Evolutionary conservation across 1,140 invertebrate species (phyloP), one percentile per base, ranked within the genome.

Genomic region (Glomeris maerens): DNA sequence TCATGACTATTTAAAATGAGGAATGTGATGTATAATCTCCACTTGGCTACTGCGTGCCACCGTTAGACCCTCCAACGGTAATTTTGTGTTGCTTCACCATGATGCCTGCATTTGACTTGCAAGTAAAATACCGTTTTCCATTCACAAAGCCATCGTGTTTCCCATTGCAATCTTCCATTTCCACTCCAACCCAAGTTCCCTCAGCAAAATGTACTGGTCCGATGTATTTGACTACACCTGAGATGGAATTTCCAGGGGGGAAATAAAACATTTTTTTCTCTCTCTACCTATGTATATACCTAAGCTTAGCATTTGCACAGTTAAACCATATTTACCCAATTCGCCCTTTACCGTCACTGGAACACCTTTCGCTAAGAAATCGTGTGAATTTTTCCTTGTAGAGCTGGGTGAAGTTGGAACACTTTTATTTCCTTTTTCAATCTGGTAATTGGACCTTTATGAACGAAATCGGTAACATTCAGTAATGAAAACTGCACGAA

Each of bases 61-160:
- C 74, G 60, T 72, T 76, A 48, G 75, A 73, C 10, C 74, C 74
- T 4, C 71, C 60, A 3, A 74, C 68, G n/a, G 69, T 69, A 7
- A 76, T 70, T 57, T 67, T 66, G 52, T 63, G 66, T 31, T 72
- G 73, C 52, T 66, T 52, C 1, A 75, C 72, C 29, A 75, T 53
- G 21, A 74, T 55, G 26, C 72, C 73, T 60, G 72, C 67, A 46
- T 66, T 60, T n/a, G 65, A 60, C 49, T 62, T 64, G 57, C 72
- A 73, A 2, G 55, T 62, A 57, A 75, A 76, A 58, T 74, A 75
- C 17, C 68, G 59, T 41, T 63, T 64, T 2, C 68, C 70, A 26
- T 68, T 62, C 3, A 76, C 71, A 22, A 56, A 61, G 1, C 74
- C 73, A 55, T 74, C 72, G 54, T 75, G 69, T 51, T 68, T 70